Evolutionary conservation across 2,113 vertebrate species (phyloP), one percentile per base, ranked within the genome.

Genomic region (Manacus vitellinus): DNA sequence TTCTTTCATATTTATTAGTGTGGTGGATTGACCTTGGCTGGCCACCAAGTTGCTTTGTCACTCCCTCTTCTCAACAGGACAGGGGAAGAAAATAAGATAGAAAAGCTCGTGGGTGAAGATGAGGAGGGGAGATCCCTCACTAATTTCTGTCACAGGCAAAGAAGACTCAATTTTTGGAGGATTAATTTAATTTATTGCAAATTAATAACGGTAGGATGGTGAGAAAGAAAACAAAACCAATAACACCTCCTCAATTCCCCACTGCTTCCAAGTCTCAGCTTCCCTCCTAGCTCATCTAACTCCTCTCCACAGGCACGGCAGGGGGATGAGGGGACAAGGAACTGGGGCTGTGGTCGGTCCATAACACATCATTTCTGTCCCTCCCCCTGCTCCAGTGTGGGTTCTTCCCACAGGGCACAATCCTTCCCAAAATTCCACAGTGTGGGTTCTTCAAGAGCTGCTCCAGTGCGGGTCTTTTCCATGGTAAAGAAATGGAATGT

Each of bases 231-330:
- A 6, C 6, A 52, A 55, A 84, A 24, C 25, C 54, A 31, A 39
- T 51, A 62, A 0, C 23, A 68, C 20, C 27, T 74, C 9, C 47
- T 5, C 16, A 23, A 18, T 16, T 16, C 12, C 20, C 41, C 12
- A 25, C 22, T 61, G 73, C 35, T 67, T 46, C 41, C 20, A 55
- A 79, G 47, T 28, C 17, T 55, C 35, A 49, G 1, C 46, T 61
- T 79, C 15, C 14, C 12, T 74, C 54, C 54, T 61, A 55, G 7
- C 44, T 78, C 9, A 33, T 54, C 10, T 54, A 37, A 10, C 71
- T 66, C 15, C 25, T 59, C 15, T 46, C 4, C 10, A 30, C 22
- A 71, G 23, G 25, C 37, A 47, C 14, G 0, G 0, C 23, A 47
- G 35, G 30, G 12, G 20, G 12, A 44, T 0, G 1, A 59, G 14